Conservation (phyloP, 64 coral and sea anemone genomes). For the Pocillopora damicornis region DNA sequence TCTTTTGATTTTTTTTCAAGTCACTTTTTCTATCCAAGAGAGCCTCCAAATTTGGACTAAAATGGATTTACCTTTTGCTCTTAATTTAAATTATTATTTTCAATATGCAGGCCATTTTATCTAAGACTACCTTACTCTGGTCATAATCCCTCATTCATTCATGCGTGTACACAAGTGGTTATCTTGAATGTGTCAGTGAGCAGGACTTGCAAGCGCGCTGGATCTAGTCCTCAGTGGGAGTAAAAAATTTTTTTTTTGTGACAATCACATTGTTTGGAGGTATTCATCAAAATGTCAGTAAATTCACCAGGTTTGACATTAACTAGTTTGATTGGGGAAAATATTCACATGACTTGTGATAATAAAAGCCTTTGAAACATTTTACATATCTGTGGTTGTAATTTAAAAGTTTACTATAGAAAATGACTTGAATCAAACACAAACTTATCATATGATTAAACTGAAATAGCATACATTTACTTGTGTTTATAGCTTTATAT, state of each 20-base stretch:
- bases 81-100: not conserved
- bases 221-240: not conserved
- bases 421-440: too few species aligned
- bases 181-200: not conserved
- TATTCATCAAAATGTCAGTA: not conserved
- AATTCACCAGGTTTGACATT: too few species aligned
- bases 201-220: not conserved
- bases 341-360: too few species aligned
- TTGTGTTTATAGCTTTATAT: too few species aligned
- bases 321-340: too few species aligned
- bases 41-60: not conserved
- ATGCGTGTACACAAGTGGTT: not conserved
- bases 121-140: not conserved
- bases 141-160: constrained; percentile 2
- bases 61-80: not conserved
- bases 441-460: too few species aligned
- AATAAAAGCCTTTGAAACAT: too few species aligned
- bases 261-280: not conserved
- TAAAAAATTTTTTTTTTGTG: not conserved
- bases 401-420: too few species aligned
- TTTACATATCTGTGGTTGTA: too few species aligned
- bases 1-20: not conserved
- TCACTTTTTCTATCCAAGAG: not conserved
- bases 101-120: not conserved
- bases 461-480: too few species aligned